A percentile compares a stretch with the other conserved stretches of the same genome.
Conservation (phyloP, 2,888 invertebrate genomes). For the Itoplectis maculator region DNA sequence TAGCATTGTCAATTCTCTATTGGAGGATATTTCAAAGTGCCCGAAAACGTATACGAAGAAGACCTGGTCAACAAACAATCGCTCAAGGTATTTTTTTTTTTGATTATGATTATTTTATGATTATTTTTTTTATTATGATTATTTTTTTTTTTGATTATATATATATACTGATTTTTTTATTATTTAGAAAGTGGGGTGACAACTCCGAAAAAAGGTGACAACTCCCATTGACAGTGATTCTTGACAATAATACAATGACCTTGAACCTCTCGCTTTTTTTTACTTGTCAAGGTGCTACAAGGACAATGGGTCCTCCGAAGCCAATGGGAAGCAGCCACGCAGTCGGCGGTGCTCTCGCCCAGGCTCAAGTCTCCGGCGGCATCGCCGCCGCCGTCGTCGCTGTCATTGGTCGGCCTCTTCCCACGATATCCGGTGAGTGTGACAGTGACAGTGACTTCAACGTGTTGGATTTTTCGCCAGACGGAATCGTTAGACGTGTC, state of each 20-base stretch:
- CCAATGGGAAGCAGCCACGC: constrained; percentile 83
- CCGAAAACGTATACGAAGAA: constrained; percentile 92
- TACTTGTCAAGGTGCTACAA: constrained; percentile 71
- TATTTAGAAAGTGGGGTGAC: background rate
- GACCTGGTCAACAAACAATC: constrained; percentile 81
- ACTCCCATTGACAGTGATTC: constrained; percentile 22
- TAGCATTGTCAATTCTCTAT: constrained; percentile 95
- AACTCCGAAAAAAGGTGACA: too few species aligned
- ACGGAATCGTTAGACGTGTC: constrained; percentile 22
- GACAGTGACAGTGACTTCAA: background rate
- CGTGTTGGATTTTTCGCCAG: background rate
- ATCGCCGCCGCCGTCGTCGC: constrained; percentile 91
- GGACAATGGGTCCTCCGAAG: constrained; percentile 77
- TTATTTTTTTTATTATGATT: too few species aligned
- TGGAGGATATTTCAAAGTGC: constrained; percentile 97
- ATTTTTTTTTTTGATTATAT: too few species aligned
- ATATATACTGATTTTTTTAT: background rate
- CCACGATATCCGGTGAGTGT: constrained; percentile 86
- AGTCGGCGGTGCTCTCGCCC: constrained; percentile 87
- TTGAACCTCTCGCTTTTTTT: constrained; percentile 5
- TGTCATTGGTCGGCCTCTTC: constrained; percentile 89
- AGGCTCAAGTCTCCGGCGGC: constrained; percentile 90
- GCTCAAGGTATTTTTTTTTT: constrained; percentile 63
- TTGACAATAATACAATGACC: too few species aligned
- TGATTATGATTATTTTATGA: too few species aligned